These are phyloP conservation scores for Pseudomyrmex pallidus DNA, from an alignment of 1,140 invertebrate species.

Conservation along the genomic window DNA sequence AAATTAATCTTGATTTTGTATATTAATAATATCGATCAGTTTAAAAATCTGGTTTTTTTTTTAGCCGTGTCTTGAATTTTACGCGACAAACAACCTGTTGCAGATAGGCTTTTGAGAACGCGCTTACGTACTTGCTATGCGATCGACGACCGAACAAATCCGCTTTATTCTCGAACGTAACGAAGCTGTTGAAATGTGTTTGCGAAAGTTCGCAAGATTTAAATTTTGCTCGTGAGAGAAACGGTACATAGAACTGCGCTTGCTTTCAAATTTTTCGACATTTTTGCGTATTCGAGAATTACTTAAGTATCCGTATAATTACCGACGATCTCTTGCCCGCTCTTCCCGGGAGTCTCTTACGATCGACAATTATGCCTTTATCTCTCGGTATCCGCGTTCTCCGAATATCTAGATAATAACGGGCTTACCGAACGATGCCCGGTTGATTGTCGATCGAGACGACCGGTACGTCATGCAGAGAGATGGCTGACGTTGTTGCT, in stretches of 20 bases:
- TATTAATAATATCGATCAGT: too few relatives aligned
- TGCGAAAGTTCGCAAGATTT: too few relatives aligned
- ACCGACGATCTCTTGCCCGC: not conserved
- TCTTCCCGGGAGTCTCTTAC: not conserved
- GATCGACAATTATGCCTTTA: conserved; percentile 19
- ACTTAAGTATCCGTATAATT: conserved; percentile 7
- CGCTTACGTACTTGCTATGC: too few relatives aligned
- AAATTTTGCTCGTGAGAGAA: too few relatives aligned
- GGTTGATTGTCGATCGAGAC: not conserved
- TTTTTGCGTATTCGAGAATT: not conserved
- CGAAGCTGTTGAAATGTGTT: too few relatives aligned
- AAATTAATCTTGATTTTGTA: too few relatives aligned
- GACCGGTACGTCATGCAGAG: not conserved
- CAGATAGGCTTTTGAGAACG: too few relatives aligned
- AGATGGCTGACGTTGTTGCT: not conserved
- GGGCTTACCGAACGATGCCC: not conserved
- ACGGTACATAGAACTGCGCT: not conserved
- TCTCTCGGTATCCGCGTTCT: conserved; percentile 16
- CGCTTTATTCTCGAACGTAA: too few relatives aligned
- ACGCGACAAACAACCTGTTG: too few relatives aligned
- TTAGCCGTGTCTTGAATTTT: too few relatives aligned
- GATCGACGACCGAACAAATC: too few relatives aligned
- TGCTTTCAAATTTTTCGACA: not conserved
- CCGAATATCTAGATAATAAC: conserved; percentile 31
- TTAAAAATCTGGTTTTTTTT: too few relatives aligned